A percentile compares a stretch with the other conserved stretches of the same genome.
Evolutionary conservation across 2,113 vertebrate genomes (phyloP).

Genomic region (Chascanopsetta lugubris): DNA sequence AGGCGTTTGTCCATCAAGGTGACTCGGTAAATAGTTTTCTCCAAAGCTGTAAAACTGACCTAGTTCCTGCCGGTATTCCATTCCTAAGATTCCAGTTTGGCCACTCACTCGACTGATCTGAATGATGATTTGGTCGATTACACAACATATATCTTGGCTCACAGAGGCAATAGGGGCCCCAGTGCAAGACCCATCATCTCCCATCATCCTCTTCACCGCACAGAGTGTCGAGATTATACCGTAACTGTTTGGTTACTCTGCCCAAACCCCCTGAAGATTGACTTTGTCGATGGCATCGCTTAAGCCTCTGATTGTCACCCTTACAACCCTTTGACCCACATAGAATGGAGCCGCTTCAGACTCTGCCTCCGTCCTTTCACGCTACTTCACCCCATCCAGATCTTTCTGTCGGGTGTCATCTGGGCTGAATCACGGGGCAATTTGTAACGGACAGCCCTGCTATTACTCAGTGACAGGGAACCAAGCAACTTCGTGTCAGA

Average conservation of each 20-base stretch:
- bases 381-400: slow-evolving; percentile 47
- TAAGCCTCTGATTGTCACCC: slow-evolving; percentile 53
- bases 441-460: slow-evolving; percentile 76
- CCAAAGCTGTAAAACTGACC: too few relatives aligned
- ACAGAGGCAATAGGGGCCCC: not conserved
- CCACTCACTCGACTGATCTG: too few relatives aligned
- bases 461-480: slow-evolving; percentile 78
- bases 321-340: slow-evolving; percentile 63
- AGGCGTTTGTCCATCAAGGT: not conserved
- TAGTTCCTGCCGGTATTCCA: not conserved
- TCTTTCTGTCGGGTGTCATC: slow-evolving; percentile 65
- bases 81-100: not conserved
- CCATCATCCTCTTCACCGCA: not conserved
- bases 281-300: slow-evolving; percentile 33
- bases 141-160: not conserved
- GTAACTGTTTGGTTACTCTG: slow-evolving; percentile 17
- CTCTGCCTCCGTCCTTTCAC: slow-evolving; percentile 51
- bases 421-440: slow-evolving; percentile 71
- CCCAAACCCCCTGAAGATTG: slow-evolving; percentile 35
- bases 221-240: slow-evolving; percentile 16
- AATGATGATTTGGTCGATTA: too few relatives aligned
- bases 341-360: slow-evolving; percentile 39
- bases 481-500: slow-evolving; percentile 66
- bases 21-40: too few relatives aligned
- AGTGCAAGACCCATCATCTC: not conserved